Percentiles rank a stretch among this genome's conserved stretches.
These are phyloP conservation scores for Antidorcas marsupialis DNA, from an alignment of 2,113 vertebrate genomes.

Conservation along the genomic window DNA sequence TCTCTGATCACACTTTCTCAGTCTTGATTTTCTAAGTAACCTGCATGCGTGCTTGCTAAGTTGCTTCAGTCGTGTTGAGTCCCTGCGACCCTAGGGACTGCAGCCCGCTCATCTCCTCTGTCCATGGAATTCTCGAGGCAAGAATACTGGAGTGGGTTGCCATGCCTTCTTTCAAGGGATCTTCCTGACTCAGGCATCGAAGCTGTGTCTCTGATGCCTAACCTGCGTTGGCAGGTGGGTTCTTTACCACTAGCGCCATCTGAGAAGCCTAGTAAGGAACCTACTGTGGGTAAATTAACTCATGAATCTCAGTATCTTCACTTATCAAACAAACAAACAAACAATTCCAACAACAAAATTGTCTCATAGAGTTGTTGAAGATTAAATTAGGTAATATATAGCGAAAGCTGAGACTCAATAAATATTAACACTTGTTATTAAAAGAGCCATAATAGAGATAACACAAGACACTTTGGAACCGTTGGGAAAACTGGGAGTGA, in stretches of 20 bases:
- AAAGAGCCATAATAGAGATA: background rate
- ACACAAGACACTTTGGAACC: background rate
- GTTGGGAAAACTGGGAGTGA: background rate
- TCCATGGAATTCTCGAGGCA: background rate
- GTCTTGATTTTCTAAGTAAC: background rate
- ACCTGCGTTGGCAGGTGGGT: background rate
- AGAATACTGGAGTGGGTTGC: background rate
- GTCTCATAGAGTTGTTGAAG: background rate
- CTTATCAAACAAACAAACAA: background rate
- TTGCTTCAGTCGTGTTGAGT: background rate
- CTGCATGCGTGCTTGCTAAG: background rate
- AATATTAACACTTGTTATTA: background rate
- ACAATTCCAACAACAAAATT: background rate
- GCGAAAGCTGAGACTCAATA: background rate
- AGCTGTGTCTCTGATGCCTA: background rate
- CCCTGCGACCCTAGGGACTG: background rate
- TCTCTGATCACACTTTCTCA: background rate
- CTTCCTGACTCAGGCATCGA: background rate
- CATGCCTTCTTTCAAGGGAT: background rate
- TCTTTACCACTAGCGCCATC: background rate
- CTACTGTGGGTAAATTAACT: background rate
- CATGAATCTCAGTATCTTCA: background rate
- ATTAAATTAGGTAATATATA: background rate
- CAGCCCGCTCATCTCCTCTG: fast-evolving
- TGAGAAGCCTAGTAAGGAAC: background rate